These are phyloP conservation scores for Amblyornis subalaris DNA, from an alignment of 2,113 vertebrate genomes.

Conservation along the genomic window DNA sequence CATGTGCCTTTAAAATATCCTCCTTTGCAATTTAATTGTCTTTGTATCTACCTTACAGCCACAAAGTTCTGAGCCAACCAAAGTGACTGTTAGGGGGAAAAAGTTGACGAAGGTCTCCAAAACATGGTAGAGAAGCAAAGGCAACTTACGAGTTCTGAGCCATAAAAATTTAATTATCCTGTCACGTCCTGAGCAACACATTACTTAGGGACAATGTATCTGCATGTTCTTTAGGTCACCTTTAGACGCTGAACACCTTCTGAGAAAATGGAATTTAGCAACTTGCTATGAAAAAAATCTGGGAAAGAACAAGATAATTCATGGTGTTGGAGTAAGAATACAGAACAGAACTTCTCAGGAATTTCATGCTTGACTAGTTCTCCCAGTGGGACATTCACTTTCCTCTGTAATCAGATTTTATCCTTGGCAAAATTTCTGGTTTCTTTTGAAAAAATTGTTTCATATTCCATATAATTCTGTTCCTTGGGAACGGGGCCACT, in stretches of 20 bases:
- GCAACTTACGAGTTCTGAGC: background rate
- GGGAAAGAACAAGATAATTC: background rate
- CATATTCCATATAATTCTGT: background rate
- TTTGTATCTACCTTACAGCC: background rate
- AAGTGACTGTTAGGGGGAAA: background rate
- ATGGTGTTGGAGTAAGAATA: background rate
- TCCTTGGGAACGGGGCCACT: background rate
- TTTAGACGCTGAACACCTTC: background rate
- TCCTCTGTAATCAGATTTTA: slow-evolving; percentile 21
- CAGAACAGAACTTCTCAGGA: background rate
- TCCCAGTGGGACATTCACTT: background rate
- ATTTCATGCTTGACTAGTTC: background rate
- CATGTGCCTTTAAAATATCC: background rate
- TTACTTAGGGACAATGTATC: background rate
- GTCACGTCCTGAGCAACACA: background rate
- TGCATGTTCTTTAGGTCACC: background rate
- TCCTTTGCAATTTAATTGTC: background rate
- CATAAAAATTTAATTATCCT: background rate
- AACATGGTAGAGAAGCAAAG: background rate
- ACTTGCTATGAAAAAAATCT: background rate
- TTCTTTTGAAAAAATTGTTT: background rate
- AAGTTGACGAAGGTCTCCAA: background rate
- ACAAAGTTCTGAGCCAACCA: background rate
- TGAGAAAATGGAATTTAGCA: background rate
- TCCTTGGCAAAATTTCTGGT: slow-evolving; percentile 3